These are phyloP conservation scores for Apotomis turbidana DNA, from an alignment of 2,888 invertebrate species.

Conservation along the genomic window DNA sequence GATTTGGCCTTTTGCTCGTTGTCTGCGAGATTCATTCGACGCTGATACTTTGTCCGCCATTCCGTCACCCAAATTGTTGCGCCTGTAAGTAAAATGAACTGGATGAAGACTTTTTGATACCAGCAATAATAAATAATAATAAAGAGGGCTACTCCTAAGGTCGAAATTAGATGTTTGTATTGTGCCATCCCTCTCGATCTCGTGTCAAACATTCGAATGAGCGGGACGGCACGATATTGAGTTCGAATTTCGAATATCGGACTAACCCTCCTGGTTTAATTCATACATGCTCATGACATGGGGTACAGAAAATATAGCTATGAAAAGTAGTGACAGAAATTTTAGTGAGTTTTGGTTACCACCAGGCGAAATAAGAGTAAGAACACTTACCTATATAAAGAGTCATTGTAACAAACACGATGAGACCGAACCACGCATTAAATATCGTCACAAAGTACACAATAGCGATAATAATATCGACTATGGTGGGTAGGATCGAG, in stretches of 20 bases:
- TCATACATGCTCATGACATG: no score
- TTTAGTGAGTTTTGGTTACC: no score
- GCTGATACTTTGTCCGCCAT: conserved; percentile 98
- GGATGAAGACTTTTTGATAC: neutral
- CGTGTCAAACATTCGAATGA: no score
- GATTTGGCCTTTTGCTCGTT: conserved; percentile 96
- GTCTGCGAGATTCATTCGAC: conserved; percentile 97
- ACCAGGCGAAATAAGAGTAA: conserved; percentile 1
- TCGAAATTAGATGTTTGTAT: no score
- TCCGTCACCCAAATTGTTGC: conserved; percentile 96
- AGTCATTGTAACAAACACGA: conserved; percentile 96
- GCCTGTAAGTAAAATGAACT: conserved; percentile 76
- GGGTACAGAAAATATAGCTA: no score
- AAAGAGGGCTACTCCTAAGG: no score
- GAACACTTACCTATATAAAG: conserved; percentile 92
- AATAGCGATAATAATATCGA: conserved; percentile 96
- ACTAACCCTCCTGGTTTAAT: no score
- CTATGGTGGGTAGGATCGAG: conserved; percentile 95
- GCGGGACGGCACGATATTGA: no score
- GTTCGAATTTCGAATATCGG: no score
- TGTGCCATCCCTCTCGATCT: no score
- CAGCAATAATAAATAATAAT: no score
- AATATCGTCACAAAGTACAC: conserved; percentile 94
- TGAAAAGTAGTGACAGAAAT: no score
- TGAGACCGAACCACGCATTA: conserved; percentile 97